Evolutionary conservation across 2,888 invertebrate species (phyloP).

Genomic region (Phaedon cochleariae): DNA sequence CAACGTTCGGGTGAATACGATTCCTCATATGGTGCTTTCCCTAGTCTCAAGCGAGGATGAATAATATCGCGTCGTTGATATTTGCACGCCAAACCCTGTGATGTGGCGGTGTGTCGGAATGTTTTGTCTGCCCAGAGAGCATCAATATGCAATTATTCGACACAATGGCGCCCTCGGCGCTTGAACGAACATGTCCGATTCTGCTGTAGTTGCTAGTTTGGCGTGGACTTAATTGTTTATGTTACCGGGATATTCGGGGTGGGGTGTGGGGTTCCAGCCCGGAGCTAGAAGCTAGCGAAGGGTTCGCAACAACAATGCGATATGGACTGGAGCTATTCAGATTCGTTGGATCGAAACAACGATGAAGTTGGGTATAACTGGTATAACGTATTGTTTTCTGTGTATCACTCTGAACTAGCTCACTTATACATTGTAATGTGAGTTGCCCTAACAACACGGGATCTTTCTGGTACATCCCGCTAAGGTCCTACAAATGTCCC

Average conservation of each 20-base stretch:
- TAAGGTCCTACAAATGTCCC: no score
- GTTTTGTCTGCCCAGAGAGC: constrained; percentile 43
- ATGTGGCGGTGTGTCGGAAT: constrained; percentile 31
- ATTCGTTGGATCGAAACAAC: no score
- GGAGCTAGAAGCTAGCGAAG: neutral
- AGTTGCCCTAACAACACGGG: no score
- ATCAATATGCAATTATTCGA: constrained; percentile 48
- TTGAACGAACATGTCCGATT: neutral
- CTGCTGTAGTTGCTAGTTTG: neutral
- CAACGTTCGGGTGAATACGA: no score
- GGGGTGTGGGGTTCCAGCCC: neutral
- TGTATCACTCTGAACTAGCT: no score
- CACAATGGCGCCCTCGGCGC: neutral
- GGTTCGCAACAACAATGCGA: neutral
- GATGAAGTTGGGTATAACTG: no score
- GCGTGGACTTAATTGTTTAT: neutral
- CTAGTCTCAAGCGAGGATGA: no score
- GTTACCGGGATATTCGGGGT: neutral
- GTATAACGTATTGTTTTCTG: no score
- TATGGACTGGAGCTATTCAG: no score
- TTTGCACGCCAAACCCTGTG: constrained; percentile 39
- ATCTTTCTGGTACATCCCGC: no score
- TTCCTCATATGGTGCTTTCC: no score
- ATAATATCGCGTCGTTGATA: constrained; percentile 46
- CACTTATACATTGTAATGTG: no score